Base-by-base conservation (phyloP, 2,113 vertebrate genomes). In the Actinemys pallida region DNA sequence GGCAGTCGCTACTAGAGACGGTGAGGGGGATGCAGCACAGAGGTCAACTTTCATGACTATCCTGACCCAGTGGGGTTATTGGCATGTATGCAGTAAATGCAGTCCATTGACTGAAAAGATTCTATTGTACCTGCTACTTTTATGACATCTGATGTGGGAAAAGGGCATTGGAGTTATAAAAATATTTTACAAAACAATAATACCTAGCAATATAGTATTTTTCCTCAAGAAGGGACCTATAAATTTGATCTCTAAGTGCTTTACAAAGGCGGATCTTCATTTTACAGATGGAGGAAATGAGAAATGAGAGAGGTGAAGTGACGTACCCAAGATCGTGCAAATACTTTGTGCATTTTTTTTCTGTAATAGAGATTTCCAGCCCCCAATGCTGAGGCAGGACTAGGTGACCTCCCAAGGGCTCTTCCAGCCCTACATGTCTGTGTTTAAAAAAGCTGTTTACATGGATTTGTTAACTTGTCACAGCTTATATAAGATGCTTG, bases 401-500 rank as follows among this genome's bases (percentile, higher is more conserved):
- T 59, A 59, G 27, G 31, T 59, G 57, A 59, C 27, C 12, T 59
- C 27, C 29, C 27, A 59, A 59, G 29, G 12, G 12, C 57, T 59
- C 57, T 59, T 59, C 4, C 57, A 59, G 57, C 27, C 57, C 27
- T 13, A 59, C 27, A 31, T 59, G 27, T 54, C 53, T 59, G 27
- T 59, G 25, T 14, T 59, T 59, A 56, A 80, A 86, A 35, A 96
- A 88, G 22, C 53, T 78, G 39, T 4, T 86, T 72, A 13, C 45
- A 59, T 54, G 29, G 17, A 25, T 94, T 14, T 62, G 84, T 86
- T 86, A 88, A 72, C 92, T 92, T 94, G 52, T 81, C 45, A 81
- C 47, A 84, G 49, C 75, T 6, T 93, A 42, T 88, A 6, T 90
- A 96, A 91, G n/a, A 90, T 17, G 93, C 47, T 53, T 76, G 91